A percentile compares a stretch with the other conserved stretches of the same genome.
Evolutionary conservation across 2,113 vertebrate species (phyloP).

Genomic region (Mobula birostris): DNA sequence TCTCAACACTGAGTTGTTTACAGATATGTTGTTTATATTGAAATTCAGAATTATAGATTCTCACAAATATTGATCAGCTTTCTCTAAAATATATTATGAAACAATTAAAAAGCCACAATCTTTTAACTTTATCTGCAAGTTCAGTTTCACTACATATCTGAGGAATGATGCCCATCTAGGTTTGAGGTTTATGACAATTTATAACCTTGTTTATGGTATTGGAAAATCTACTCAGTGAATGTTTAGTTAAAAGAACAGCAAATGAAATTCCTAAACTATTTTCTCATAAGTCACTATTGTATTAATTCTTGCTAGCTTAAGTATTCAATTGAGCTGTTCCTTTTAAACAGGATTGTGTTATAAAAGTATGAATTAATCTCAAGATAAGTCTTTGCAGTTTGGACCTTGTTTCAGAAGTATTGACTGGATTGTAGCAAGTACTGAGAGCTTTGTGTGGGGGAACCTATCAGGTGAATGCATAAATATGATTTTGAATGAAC

Average conservation of each 20-base stretch:
- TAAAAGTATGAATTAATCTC: neutral
- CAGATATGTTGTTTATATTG: too few species aligned
- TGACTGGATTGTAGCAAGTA: neutral
- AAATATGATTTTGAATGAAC: too few species aligned
- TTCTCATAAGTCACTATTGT: neutral
- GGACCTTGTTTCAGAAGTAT: neutral
- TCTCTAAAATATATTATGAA: too few species aligned
- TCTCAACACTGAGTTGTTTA: too few species aligned
- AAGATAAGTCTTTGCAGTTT: neutral
- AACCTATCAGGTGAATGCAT: neutral
- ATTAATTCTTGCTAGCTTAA: neutral
- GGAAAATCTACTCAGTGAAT: neutral
- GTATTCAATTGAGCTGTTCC: neutral
- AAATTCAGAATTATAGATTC: too few species aligned
- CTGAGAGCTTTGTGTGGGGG: neutral
- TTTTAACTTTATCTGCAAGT: too few species aligned
- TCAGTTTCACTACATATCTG: too few species aligned
- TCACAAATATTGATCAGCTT: too few species aligned
- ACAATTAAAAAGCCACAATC: too few species aligned
- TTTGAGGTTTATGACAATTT: neutral
- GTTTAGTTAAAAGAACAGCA: neutral
- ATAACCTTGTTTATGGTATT: neutral
- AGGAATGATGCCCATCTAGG: too few species aligned
- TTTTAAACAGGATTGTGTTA: neutral
- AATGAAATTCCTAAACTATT: constrained; percentile 10